Base-by-base conservation (phyloP, 2,888 invertebrate species). In the Cyclophora albipunctata region DNA sequence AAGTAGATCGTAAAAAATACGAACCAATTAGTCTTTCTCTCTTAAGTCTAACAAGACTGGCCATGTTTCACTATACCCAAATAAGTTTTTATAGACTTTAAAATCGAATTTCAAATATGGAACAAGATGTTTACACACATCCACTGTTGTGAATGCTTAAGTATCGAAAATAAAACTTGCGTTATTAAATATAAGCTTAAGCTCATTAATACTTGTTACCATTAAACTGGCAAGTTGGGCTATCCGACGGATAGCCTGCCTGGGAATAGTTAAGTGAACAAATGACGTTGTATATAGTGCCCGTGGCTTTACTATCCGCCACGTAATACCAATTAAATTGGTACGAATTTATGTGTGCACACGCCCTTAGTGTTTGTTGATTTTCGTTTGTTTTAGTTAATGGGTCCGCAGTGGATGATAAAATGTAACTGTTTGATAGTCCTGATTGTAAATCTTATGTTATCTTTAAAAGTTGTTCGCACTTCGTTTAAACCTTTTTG, bases 321-420 rank as follows among this genome's bases (percentile, higher is more conserved):
- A 76, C 72, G 71, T 78, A 80, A 80, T 77, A 75, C 78, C 78
- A 80, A 84, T 84, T 84, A 83, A 81, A 84, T 73, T 73, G 76
- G 65, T 62, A 67, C 62, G 66, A 79, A 79, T 82, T 81, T 81
- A 82, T 77, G 72, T 71, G 67, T 64, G 58, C 69, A 65, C 69
- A 65, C 65, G 63, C 66, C 67, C 62, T 68, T 60, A 70, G 69
- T 71, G 70, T 67, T 70, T 66, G 66, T 71, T 72, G 69, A 73
- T 73, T 48, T 45, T 46, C 42, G 48, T 47, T 50, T 50, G 46
- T 48, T 48, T 48, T 48, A 48, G 46, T 53, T 45, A 49, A 51
- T 42, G 45, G 34, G 6, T 7, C 40, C 6, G 3, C 40, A 40
- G 40, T 41, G 45, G 7, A 7, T 42, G 42, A 7, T 7, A 42